Conservation (phyloP, 2,888 invertebrate genomes). For the Omphaloscelis lunosa region DNA sequence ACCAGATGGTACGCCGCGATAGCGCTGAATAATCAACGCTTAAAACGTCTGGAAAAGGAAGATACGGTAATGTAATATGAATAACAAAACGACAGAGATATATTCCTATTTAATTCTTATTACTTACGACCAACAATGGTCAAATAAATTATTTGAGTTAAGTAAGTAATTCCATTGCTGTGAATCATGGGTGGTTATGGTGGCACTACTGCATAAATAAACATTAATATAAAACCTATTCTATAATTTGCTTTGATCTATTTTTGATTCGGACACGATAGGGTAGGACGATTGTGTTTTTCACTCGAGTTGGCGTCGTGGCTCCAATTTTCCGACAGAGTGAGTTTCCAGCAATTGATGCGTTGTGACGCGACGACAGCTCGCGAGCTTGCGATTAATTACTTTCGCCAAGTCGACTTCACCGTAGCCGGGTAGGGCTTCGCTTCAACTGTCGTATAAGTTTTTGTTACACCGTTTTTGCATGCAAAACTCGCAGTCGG, state of each 20-base stretch:
- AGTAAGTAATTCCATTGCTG: conserved; percentile 68
- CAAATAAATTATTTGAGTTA: conserved; percentile 81
- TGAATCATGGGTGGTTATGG: conserved; percentile 72
- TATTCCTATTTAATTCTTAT: conserved; percentile 89
- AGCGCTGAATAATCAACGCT: conserved; percentile 91
- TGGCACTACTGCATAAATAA: conserved; percentile 62
- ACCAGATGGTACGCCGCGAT: conserved; percentile 88
- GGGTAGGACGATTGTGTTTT: conserved; percentile 77
- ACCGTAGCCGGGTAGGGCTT: conserved; percentile 80
- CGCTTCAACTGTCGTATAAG: conserved; percentile 81
- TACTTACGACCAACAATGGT: conserved; percentile 84
- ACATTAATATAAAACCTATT: conserved; percentile 52
- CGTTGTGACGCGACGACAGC: conserved; percentile 87
- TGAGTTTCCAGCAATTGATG: conserved; percentile 83
- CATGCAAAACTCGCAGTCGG: conserved; percentile 69
- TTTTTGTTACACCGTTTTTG: conserved; percentile 82
- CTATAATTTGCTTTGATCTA: conserved; percentile 62
- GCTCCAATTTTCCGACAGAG: conserved; percentile 88
- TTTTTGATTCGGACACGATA: conserved; percentile 64
- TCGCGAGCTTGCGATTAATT: conserved; percentile 84
- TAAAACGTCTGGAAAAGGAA: conserved; percentile 90
- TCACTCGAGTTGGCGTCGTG: conserved; percentile 80
- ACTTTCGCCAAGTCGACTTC: conserved; percentile 84
- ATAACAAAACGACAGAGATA: conserved; percentile 90
- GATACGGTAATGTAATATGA: conserved; percentile 90